Base-by-base conservation (phyloP, 2,113 vertebrate species). In the Empidonax traillii region DNA sequence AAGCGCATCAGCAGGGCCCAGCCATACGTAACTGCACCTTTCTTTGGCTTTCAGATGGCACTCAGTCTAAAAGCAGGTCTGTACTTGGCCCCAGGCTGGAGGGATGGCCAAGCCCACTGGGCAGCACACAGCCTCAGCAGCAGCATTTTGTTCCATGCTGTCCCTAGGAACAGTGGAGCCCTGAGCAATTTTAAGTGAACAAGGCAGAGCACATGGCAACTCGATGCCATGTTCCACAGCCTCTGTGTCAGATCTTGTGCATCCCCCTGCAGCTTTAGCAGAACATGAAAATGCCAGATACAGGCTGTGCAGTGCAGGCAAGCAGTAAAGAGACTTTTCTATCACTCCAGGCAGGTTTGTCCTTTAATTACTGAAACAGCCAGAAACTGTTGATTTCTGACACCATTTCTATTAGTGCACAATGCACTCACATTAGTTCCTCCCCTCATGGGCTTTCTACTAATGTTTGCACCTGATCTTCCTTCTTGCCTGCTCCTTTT, bases 11-110 rank as follows among this genome's bases (percentile, higher is more conserved):
- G 30, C 3, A 63, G 30, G 31, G 33, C 59, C n/a, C 67, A 46
- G 59, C 4, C 4, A 56, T 15, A 18, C 0, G 0, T 14, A 76
- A 35, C n/a, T 59, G 43, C 80, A 92, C 55, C 22, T 49, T 61
- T 65, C 67, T 27, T 52, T 59, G 67, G 53, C 47, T 56, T 82
- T 78, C 66, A 68, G 62, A 55, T 44, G 41, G 43, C 41, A 25
- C 51, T 47, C 30, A 39, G n/a, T 31, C 55, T 28, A 28, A 87
- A 89, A 59, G 61, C 47, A 67, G 43, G 27, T 30, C 35, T 53
- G 23, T 28, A 11, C 30, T 72, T 27, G 33, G 68, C 35, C 56
- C n/a, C 66, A 23, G 27, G 30, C 39, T 27, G 4, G 25, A 44
- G 37, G 22, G 55, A 46, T 69, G 37, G 37, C 59, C 53, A 44